Base-by-base conservation (phyloP, 2,113 vertebrate genomes). In the Dinomys branickii region DNA sequence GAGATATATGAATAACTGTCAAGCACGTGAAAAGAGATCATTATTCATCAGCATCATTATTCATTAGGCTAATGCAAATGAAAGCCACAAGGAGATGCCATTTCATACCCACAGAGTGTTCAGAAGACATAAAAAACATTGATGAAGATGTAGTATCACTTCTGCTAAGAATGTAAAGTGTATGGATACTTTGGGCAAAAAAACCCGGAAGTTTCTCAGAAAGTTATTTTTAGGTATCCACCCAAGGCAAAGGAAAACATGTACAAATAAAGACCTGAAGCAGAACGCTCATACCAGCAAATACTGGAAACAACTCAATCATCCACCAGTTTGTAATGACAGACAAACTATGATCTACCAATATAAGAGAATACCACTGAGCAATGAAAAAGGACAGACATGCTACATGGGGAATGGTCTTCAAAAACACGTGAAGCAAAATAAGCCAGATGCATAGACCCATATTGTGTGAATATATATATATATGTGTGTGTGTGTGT, bases 51-150 rank as follows among this genome's bases (percentile, higher is more conserved):
- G 73, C n/a, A n/a, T 54, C 61, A 69, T 75, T 96, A n/a, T 63
- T 91, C 47, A 44, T 71, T 50, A 94, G 56, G 33, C 9, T 73
- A 67, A 84, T 88, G 41, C 19, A 84, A 84, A 86, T 88, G 67
- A 65, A 97, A 94, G 52, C 17, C 41, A 20, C 44, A 71, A 4
- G 41, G 90, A 88, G 38, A 93, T 77, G 61, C 2, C 13, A 65
- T 89, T 86, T 89, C 63, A 65, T 9, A 77, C 61, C 38, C 14
- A 69, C 61, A 77, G 89, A 91, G 95, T 63, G 50, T 4, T 14
- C 54, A 77, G 58, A 91, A 88, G 47, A 89, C 59, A 81, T n/a
- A 92, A 94, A 22, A 88, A 90, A 83, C 44, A 20, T 26, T 41
- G 56, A 41, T 56, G 86, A 88, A 56, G 30, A 44, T 63, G 10